Percentiles rank a stretch among this genome's conserved stretches.
Conservation (phyloP, 2,113 vertebrate genomes). For the Phaethon lepturus region DNA sequence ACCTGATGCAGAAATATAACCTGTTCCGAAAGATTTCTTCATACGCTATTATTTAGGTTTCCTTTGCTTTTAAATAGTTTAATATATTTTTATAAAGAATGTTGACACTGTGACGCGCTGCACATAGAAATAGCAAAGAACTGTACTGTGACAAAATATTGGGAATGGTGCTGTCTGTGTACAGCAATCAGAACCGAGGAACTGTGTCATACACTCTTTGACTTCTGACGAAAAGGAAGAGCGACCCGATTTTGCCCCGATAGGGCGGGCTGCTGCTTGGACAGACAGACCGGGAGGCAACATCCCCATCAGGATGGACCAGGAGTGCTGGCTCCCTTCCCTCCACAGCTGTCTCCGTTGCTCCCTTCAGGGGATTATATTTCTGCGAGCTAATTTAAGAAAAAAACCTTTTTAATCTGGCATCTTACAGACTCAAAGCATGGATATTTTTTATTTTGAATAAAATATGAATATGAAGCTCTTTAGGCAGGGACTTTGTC, state of each 20-base stretch:
- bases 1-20: not conserved
- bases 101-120: not conserved
- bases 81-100: not conserved
- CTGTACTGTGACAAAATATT: not conserved
- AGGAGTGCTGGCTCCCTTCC: slow-evolving; percentile 5
- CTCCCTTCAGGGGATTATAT: slow-evolving; percentile 27
- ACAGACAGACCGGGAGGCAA: not conserved
- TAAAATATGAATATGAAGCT: slow-evolving; percentile 44
- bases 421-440: not conserved
- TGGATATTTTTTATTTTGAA: slow-evolving; percentile 10
- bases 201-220: not conserved
- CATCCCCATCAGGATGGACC: rapidly evolving
- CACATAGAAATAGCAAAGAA: not conserved
- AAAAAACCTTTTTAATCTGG: slow-evolving; percentile 35
- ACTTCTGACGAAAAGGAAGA: not conserved
- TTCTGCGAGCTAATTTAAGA: slow-evolving; percentile 50
- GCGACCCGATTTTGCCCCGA: rapidly evolving
- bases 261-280: not conserved
- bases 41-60: not conserved
- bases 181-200: not conserved
- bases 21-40: not conserved
- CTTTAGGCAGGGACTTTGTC: slow-evolving; percentile 12
- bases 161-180: not conserved
- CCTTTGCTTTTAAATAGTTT: not conserved
- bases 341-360: slow-evolving; percentile 29